Evolutionary conservation across 1,140 invertebrate genomes (phyloP).

Genomic region (Meloidogyne hapla): DNA sequence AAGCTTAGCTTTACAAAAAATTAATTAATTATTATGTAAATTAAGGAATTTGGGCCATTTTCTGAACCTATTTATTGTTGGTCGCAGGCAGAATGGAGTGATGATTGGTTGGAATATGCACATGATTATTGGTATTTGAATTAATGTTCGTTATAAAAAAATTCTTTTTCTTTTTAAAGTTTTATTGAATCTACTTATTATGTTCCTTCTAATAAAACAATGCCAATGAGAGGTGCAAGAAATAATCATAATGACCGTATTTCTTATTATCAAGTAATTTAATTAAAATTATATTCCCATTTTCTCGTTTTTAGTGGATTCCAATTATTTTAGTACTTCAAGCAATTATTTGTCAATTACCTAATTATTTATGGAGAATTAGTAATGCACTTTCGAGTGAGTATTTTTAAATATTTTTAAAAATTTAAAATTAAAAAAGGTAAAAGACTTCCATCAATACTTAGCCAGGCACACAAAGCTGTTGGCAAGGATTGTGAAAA

Average conservation of each 20-base stretch:
- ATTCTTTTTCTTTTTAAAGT: conserved; percentile 1
- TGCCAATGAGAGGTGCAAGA: not conserved
- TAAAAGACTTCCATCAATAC: conserved; percentile 2
- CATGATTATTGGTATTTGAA: not conserved
- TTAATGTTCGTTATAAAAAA: too few relatives aligned
- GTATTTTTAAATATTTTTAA: not conserved
- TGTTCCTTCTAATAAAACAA: not conserved
- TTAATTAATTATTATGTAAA: not conserved
- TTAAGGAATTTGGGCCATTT: not conserved
- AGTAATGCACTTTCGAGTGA: conserved; percentile 17
- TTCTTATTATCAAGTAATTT: not conserved
- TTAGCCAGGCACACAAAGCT: not conserved
- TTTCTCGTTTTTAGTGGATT: conserved; percentile 12
- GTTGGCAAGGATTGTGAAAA: conserved; percentile 6
- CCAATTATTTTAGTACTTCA: conserved; percentile 21
- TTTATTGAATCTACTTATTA: not conserved
- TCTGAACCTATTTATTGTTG: conserved; percentile 5
- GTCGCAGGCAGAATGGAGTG: not conserved
- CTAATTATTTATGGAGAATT: conserved; percentile 20
- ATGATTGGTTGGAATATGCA: conserved; percentile 5
- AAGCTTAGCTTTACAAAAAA: not conserved
- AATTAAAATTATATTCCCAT: not conserved
- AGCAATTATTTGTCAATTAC: conserved; percentile 12
- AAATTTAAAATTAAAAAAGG: conserved; percentile 8
- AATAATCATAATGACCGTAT: conserved; percentile 1